These are phyloP conservation scores for Hedya salicella DNA, from an alignment of 2,888 invertebrate genomes.

Conservation along the genomic window DNA sequence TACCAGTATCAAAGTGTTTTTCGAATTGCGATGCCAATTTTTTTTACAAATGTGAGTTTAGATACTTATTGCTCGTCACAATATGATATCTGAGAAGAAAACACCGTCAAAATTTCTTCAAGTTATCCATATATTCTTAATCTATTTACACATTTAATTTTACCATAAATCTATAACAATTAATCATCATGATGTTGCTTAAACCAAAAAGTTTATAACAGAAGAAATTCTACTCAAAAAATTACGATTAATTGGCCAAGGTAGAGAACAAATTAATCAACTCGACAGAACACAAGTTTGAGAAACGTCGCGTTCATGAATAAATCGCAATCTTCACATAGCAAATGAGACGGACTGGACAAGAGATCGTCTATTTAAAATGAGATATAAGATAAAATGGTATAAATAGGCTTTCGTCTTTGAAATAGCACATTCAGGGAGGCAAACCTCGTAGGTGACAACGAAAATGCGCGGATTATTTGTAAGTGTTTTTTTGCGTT, in stretches of 20 bases:
- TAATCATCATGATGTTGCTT: not conserved
- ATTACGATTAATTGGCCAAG: constrained; percentile 19
- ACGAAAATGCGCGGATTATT: constrained; percentile 74
- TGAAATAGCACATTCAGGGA: constrained; percentile 72
- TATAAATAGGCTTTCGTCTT: constrained; percentile 77
- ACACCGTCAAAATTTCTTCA: no score
- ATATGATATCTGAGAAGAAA: no score
- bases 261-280: constrained; percentile 46
- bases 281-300: constrained; percentile 59
- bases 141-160: no score
- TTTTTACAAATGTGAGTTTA: no score
- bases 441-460: constrained; percentile 66
- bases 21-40: no score
- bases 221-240: not conserved
- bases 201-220: not conserved
- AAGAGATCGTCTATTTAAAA: constrained; percentile 67
- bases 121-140: no score
- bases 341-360: constrained; percentile 72
- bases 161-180: not conserved
- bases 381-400: constrained; percentile 69
- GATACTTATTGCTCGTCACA: no score
- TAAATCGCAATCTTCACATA: constrained; percentile 69
- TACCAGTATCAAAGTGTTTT: no score
- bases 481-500: constrained; percentile 61
- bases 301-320: constrained; percentile 69